phyloP scores from a whole-genome alignment of 2,797 vertebrate genomes.

The Micrastur ruficollis region DNA sequence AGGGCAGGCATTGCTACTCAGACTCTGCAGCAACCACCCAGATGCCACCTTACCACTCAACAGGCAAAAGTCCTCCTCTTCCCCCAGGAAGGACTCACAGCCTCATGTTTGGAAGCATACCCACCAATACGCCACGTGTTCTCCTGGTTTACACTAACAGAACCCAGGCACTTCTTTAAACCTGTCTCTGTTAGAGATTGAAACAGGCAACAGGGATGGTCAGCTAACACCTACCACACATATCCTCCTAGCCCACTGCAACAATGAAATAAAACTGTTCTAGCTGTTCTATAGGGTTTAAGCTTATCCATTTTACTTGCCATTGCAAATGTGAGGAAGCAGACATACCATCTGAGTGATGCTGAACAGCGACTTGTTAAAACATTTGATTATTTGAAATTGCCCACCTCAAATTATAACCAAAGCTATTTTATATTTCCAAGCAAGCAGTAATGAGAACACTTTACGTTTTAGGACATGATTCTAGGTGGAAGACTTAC shows the following conservation, averaged over 20 bases:
- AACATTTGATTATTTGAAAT: background rate
- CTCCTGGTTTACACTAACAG: background rate
- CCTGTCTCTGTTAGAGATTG: background rate
- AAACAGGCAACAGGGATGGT: background rate
- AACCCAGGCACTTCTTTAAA: background rate
- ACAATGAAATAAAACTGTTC: background rate
- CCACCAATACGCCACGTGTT: rapidly evolving
- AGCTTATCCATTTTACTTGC: background rate
- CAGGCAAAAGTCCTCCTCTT: background rate
- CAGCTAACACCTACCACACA: background rate
- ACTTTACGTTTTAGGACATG: background rate
- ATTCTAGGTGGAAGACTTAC: background rate
- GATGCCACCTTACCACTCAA: background rate
- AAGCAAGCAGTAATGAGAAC: background rate
- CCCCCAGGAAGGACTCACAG: background rate
- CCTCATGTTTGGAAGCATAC: rapidly evolving
- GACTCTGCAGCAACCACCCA: background rate
- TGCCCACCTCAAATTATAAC: background rate
- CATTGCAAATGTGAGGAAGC: background rate
- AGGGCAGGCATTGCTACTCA: background rate
- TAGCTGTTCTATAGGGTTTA: background rate
- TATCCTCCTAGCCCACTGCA: background rate
- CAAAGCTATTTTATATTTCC: background rate
- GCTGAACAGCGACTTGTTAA: background rate
- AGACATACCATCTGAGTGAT: rapidly evolving